Percentiles rank a stretch among this genome's conserved stretches.
Conservation (phyloP, 2,888 invertebrate species). For the Phlogophora meticulosa region DNA sequence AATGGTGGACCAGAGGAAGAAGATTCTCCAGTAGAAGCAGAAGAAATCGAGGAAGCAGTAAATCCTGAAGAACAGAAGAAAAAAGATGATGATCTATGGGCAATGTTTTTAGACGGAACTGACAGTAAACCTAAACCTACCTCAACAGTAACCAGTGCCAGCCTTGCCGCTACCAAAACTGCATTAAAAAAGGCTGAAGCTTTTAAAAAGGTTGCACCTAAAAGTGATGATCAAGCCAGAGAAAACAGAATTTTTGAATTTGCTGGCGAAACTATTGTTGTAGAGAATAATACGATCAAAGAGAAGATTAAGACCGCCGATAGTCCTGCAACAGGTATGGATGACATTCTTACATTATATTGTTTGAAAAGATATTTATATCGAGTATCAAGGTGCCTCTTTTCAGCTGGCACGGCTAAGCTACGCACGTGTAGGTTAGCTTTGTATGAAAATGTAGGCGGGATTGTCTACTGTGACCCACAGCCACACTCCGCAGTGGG, state of each 20-base stretch:
- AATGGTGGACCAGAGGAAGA: conserved; percentile 72
- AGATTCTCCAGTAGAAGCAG: conserved; percentile 65
- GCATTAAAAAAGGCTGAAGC: conserved; percentile 50
- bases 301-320: conserved; percentile 83
- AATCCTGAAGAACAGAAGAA: conserved; percentile 93
- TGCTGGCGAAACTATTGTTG: conserved; percentile 95
- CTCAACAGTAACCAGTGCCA: conserved; percentile 65
- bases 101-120: conserved; percentile 94
- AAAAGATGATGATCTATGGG: conserved; percentile 95
- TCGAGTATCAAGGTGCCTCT: background rate
- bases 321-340: conserved; percentile 76
- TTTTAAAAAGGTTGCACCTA: conserved; percentile 50
- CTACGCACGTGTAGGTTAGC: background rate
- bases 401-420: background rate
- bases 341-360: conserved; percentile 2
- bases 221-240: conserved; percentile 86
- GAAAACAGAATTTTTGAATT: conserved; percentile 95
- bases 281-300: conserved; percentile 85
- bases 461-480: too few species aligned
- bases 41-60: conserved; percentile 71
- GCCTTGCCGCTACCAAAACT: conserved; percentile 59
- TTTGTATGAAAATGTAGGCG: background rate
- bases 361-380: background rate
- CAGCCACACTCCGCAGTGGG: too few species aligned
- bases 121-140: conserved; percentile 83